Evolutionary conservation across 2,888 invertebrate species (phyloP).

Genomic region (Drosophila infuscata): DNA sequence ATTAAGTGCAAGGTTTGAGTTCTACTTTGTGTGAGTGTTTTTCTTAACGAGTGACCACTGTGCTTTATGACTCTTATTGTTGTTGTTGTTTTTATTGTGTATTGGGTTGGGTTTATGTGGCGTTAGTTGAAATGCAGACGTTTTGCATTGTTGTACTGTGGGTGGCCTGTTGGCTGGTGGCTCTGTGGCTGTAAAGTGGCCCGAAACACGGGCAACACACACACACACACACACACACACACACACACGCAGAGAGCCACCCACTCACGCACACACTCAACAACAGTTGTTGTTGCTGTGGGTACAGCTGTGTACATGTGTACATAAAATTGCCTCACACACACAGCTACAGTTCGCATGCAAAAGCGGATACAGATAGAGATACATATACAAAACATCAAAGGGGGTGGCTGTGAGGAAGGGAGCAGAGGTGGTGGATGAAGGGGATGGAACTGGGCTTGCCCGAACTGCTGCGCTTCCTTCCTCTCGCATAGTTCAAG

Average conservation of each 20-base stretch:
- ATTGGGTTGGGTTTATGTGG: slow-evolving; percentile 57
- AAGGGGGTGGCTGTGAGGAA: neutral
- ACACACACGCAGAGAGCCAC: slow-evolving; percentile 19
- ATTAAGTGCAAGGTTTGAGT: neutral
- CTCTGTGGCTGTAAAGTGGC: slow-evolving; percentile 77
- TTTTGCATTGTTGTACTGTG: slow-evolving; percentile 76
- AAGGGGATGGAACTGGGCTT: slow-evolving; percentile 5
- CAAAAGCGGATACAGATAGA: slow-evolving; percentile 72
- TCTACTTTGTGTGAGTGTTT: neutral
- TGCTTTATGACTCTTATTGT: neutral
- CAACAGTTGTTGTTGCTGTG: slow-evolving; percentile 35
- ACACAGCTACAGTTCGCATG: slow-evolving; percentile 57
- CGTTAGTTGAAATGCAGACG: slow-evolving; percentile 76
- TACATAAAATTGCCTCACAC: slow-evolving; percentile 56
- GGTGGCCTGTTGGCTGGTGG: slow-evolving; percentile 25
- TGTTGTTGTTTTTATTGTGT: slow-evolving; percentile 52
- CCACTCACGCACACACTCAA: slow-evolving; percentile 8
- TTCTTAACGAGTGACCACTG: neutral
- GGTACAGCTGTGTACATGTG: slow-evolving; percentile 74
- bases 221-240: slow-evolving; percentile 32
- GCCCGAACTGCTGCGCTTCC: slow-evolving; percentile 53
- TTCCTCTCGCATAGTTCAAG: slow-evolving; percentile 76
- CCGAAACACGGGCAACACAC: slow-evolving; percentile 59
- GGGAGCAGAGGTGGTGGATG: neutral
- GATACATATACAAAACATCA: slow-evolving; percentile 53